Base-by-base conservation (phyloP, 2,888 invertebrate genomes). In the Xanthia icteritia region DNA sequence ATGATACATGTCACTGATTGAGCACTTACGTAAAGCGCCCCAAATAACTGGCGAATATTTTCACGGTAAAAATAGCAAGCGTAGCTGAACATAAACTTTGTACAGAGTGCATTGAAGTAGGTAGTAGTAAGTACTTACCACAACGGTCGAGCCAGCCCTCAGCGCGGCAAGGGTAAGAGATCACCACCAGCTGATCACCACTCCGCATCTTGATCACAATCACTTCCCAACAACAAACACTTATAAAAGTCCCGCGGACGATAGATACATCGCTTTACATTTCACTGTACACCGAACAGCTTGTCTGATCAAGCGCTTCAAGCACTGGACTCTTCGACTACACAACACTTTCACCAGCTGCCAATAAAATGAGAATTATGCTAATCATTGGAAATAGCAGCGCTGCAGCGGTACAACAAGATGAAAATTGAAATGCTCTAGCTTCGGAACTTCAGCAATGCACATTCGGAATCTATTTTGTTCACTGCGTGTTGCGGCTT, bases 61-160 rank as follows among this genome's bases (percentile, higher is more conserved):
- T 89, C 87, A 88, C 86, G 86, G 84, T 91, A 91, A 91, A 92
- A 92, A 92, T 91, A 91, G 88, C 86, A 86, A 76, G 77, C 87
- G n/a, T 80, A 74, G 65, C 60, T 68, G 36, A 73, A 85, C 23
- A 73, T 67, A 81, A 75, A 72, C 61, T 60, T 72, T 61, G 17
- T 69, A 61, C 66, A 42, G 36, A 69, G 36, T 56, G 45, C 36
- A 71, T 51, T 42, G n/a, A 70, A 63, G 27, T 70, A 54, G 39
- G 27, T 70, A 54, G 31, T 58, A 39, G 5, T 36, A 83, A 27
- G 11, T 54, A 85, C 96, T 95, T 89, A 96, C 96, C 96, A 86
- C 96, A 96, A 95, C 95, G 92, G 81, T 96, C 94, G 39, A 96
- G 92, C 96, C 96, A 96, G 64, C 96, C 96, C 88, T 96, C 96